Base-by-base conservation (phyloP, 2,888 invertebrate genomes). In the Dynastes tityus region DNA sequence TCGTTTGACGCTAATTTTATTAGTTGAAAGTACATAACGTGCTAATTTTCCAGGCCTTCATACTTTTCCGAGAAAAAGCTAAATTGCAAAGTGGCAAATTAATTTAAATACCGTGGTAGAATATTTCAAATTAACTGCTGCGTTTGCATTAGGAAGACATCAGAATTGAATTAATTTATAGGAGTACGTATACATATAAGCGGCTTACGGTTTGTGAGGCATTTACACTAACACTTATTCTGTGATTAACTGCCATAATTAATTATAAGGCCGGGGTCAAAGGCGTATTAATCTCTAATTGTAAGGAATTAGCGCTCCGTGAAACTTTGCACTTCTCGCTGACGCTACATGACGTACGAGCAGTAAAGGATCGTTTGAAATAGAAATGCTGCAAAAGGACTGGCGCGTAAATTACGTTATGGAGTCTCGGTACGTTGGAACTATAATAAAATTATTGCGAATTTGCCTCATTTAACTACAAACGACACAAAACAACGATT, bases 241-340 rank as follows among this genome's bases (percentile, higher is more conserved):
- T 65, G 65, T 65, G 65, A 65, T 65, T 65, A 65, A 65, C 32
- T 65, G 37, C 9, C n/a, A 65, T 58, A 65, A 64, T 64, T 65
- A 37, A n/a, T 40, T 65, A 37, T 13, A 65, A n/a, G 40, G 8
- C n/a, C 8, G 8, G 37, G 40, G 65, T 13, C 40, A 40, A 37
- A 37, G 65, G 65, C 37, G 13, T 40, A 37, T 65, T 65, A 37
- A 65, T 65, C n/a, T 65, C 65, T 65, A 65, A 65, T 1, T 45
- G 65, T 65, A 13, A 40, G 13, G 37, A 65, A 40, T 65, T 65
- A 65, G 40, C 16, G 32, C 65, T 65, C 29, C 40, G 40, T 2
- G 55, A 58, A 58, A 22, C 5, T 58, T 58, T 8, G 5, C 6
- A 22, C 22, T 22, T 22, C 55, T 58, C 55, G 55, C n/a, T 65